phyloP scores from a whole-genome alignment of 2,113 vertebrate genomes.

The Caracal caracal region DNA sequence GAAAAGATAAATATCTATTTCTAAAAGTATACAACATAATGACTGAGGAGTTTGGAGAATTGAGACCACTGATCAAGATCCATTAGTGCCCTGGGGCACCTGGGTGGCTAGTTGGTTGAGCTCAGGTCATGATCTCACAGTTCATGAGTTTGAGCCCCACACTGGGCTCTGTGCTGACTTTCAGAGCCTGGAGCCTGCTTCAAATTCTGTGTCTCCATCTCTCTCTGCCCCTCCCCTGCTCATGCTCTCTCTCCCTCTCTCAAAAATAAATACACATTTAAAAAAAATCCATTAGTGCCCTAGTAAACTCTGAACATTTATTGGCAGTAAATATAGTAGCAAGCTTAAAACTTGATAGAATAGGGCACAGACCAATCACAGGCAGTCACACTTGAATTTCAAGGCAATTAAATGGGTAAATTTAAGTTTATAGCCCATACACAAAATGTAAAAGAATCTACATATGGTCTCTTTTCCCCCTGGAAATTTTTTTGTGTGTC shows the following conservation, averaged over 20 bases:
- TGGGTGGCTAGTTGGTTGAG: no score
- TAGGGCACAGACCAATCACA: neutral
- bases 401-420: neutral
- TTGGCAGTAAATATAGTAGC: slow-evolving; percentile 38
- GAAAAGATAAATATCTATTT: neutral
- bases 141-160: no score
- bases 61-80: slow-evolving; percentile 28
- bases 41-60: neutral
- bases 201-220: no score
- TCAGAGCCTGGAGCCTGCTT: no score
- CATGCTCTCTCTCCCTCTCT: no score
- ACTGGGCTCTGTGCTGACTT: no score
- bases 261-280: no score
- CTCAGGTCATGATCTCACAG: no score
- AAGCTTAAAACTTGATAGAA: neutral
- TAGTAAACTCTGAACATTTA: slow-evolving; percentile 37
- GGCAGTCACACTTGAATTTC: neutral
- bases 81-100: neutral
- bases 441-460: neutral
- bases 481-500: neutral
- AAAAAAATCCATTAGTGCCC: slow-evolving; percentile 27
- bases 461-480: neutral
- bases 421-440: neutral
- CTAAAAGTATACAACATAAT: neutral
- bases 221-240: no score